These are phyloP conservation scores for Nomada fucata DNA, from an alignment of 2,888 invertebrate species.

Conservation along the genomic window DNA sequence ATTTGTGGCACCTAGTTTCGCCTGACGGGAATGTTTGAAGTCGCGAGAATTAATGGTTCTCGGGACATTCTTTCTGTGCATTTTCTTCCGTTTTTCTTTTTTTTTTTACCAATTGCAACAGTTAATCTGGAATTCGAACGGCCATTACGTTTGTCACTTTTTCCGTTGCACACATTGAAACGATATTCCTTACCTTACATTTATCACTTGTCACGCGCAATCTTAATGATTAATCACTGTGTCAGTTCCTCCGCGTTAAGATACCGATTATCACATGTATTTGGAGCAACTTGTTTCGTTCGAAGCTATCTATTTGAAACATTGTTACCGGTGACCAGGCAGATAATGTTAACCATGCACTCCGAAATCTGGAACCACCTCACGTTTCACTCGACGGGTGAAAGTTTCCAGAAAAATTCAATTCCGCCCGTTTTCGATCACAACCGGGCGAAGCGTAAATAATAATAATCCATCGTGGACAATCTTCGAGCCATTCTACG, in stretches of 20 bases:
- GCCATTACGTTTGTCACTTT: conserved; percentile 54
- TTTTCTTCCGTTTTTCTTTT: background rate
- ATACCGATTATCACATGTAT: conserved; percentile 73
- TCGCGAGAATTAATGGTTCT: conserved; percentile 3
- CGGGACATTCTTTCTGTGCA: too few relatives aligned
- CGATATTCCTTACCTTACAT: conserved; percentile 16
- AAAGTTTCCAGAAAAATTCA: background rate
- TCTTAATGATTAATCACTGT: conserved; percentile 74
- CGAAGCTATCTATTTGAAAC: conserved; percentile 75
- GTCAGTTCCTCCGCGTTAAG: conserved; percentile 69
- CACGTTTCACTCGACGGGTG: background rate
- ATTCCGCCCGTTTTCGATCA: too few relatives aligned
- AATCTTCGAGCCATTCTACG: too few relatives aligned
- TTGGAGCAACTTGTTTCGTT: conserved; percentile 73
- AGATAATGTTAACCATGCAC: conserved; percentile 54
- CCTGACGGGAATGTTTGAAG: background rate
- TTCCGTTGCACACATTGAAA: conserved; percentile 62
- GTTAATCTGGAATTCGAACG: conserved; percentile 15
- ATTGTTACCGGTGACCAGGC: conserved; percentile 54
- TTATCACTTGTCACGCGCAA: conserved; percentile 61
- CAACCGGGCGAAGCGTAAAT: too few relatives aligned
- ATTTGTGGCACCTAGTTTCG: too few relatives aligned
- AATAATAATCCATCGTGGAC: too few relatives aligned
- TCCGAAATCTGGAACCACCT: conserved; percentile 42
- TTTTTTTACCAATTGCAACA: background rate